Conservation (phyloP, 2,797 vertebrate species). For the Anguilla pacifica region DNA sequence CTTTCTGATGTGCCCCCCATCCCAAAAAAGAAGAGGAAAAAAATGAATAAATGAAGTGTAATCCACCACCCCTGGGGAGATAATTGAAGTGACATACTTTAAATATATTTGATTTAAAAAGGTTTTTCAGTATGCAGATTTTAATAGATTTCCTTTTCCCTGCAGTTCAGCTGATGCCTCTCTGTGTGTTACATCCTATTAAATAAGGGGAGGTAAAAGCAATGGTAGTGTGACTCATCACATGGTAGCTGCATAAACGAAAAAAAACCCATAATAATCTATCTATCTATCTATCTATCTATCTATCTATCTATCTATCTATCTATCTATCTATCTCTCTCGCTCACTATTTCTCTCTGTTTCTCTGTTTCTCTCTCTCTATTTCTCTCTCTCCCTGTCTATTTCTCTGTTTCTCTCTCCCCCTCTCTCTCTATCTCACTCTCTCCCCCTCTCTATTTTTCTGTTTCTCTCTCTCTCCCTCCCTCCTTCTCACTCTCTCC, state of each 20-base stretch:
- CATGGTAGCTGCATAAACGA: neutral
- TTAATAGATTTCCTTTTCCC: neutral
- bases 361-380: neutral
- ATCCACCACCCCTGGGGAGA: neutral
- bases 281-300: neutral
- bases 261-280: neutral
- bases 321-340: neutral
- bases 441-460: neutral
- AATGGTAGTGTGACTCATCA: neutral
- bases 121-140: neutral
- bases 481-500: neutral
- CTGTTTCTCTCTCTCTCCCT: neutral
- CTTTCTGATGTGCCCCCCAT: neutral
- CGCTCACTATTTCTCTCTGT: neutral
- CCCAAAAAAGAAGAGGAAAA: neutral
- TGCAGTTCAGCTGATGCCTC: neutral
- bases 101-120: neutral
- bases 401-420: neutral
- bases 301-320: neutral
- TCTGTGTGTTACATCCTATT: neutral
- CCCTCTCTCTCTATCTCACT: neutral
- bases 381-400: neutral
- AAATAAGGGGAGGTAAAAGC: neutral
- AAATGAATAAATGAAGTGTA: neutral
- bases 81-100: neutral